Evolutionary conservation across 2,888 invertebrate genomes (phyloP).

Genomic region (Coecobrya sp.): DNA sequence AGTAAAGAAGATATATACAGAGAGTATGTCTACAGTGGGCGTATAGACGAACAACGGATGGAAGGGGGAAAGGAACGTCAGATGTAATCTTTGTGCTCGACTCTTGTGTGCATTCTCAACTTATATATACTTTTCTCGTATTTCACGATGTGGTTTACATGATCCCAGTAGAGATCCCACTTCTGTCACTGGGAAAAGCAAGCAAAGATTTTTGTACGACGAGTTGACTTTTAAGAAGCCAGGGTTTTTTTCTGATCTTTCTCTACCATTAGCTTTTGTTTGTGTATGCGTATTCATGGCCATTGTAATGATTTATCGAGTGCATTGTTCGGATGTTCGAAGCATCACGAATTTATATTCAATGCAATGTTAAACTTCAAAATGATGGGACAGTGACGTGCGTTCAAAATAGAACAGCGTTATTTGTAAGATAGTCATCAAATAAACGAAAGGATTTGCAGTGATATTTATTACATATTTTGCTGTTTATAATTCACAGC

Average conservation of each 20-base stretch:
- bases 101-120: constrained; percentile 19
- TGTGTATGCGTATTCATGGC: constrained; percentile 7
- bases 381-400: no score
- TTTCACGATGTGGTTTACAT: constrained; percentile 67
- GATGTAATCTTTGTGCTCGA: constrained; percentile 61
- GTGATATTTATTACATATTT: no score
- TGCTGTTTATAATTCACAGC: no score
- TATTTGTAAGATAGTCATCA: no score
- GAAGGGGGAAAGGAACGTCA: constrained; percentile 29
- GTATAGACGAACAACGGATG: neutral
- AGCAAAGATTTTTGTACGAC: constrained; percentile 8
- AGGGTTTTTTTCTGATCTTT: constrained; percentile 50
- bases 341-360: neutral
- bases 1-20: neutral
- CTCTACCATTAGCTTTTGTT: constrained; percentile 44
- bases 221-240: neutral
- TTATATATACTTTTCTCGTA: constrained; percentile 51
- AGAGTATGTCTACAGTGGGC: constrained; percentile 2
- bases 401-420: no score
- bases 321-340: neutral
- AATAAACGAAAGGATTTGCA: no score
- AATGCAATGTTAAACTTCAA: neutral
- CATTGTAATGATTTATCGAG: neutral
- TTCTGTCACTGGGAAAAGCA: constrained; percentile 60
- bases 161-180: constrained; percentile 44